phyloP scores from a whole-genome alignment of 2,888 invertebrate genomes.

The Crocallis elinguaria region DNA sequence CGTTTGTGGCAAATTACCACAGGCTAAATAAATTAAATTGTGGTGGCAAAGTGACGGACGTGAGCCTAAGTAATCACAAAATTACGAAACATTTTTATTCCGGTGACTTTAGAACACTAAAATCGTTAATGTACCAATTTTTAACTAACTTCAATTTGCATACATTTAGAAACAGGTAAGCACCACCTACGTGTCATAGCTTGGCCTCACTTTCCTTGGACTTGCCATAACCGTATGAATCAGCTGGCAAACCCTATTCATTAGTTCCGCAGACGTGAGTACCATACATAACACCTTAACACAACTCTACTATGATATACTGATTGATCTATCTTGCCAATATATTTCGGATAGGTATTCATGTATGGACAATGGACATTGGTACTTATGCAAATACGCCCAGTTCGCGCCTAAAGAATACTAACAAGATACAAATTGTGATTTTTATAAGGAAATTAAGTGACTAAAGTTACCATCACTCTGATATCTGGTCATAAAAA shows the following conservation, averaged over 20 bases:
- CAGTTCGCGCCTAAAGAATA: background rate
- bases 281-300: conserved; percentile 51
- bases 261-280: conserved; percentile 72
- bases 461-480: conserved; percentile 5
- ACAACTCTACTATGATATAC: conserved; percentile 22
- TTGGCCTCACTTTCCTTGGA: conserved; percentile 60
- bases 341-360: conserved; percentile 8
- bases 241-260: conserved; percentile 74
- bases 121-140: no score
- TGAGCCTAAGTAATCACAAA: no score
- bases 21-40: no score
- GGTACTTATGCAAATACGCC: background rate
- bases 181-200: conserved; percentile 22
- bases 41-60: no score
- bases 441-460: conserved; percentile 21
- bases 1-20: no score
- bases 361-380: conserved; percentile 1
- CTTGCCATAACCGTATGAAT: conserved; percentile 57
- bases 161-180: no score
- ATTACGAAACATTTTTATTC: no score
- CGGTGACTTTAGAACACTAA: no score
- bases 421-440: conserved; percentile 5
- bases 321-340: conserved; percentile 13
- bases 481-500: conserved; percentile 6
- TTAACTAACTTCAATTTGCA: no score